Conservation (phyloP, 1,140 invertebrate genomes). For the Bicyclus anynana region DNA sequence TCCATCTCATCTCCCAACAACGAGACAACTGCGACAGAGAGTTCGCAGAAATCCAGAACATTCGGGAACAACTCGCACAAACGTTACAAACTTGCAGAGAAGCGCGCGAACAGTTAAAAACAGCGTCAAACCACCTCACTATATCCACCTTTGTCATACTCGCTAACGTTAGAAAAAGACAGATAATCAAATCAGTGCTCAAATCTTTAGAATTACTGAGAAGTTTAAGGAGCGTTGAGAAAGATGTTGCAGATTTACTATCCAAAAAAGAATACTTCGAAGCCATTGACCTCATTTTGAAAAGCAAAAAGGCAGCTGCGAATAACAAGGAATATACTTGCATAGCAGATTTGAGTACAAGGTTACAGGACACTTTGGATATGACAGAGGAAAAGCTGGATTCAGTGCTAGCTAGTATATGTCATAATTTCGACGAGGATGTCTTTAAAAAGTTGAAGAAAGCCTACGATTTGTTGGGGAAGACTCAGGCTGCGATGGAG, state of each 20-base stretch:
- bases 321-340: slow-evolving; percentile 91
- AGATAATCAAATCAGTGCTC: slow-evolving; percentile 87
- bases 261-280: slow-evolving; percentile 91
- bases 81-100: slow-evolving; percentile 84
- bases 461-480: slow-evolving; percentile 91
- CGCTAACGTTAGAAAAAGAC: slow-evolving; percentile 91
- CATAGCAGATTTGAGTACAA: slow-evolving; percentile 89
- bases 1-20: slow-evolving; percentile 94
- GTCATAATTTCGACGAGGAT: slow-evolving; percentile 82
- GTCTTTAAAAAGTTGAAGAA: slow-evolving; percentile 88
- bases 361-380: slow-evolving; percentile 94
- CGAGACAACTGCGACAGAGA: slow-evolving; percentile 90
- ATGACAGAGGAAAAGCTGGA: slow-evolving; percentile 96
- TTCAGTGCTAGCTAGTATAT: slow-evolving; percentile 87
- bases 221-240: slow-evolving; percentile 91
- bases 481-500: slow-evolving; percentile 94
- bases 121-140: slow-evolving; percentile 89
- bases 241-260: slow-evolving; percentile 88
- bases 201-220: slow-evolving; percentile 89
- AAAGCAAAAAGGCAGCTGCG: slow-evolving; percentile 90
- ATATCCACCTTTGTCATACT: slow-evolving; percentile 91
- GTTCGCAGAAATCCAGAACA: slow-evolving; percentile 87
- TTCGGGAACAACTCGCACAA: slow-evolving; percentile 85
- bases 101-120: slow-evolving; percentile 83
- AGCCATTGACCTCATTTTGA: slow-evolving; percentile 91